These are phyloP conservation scores for Calyptomena viridis DNA, from an alignment of 2,113 vertebrate genomes.

Conservation along the genomic window DNA sequence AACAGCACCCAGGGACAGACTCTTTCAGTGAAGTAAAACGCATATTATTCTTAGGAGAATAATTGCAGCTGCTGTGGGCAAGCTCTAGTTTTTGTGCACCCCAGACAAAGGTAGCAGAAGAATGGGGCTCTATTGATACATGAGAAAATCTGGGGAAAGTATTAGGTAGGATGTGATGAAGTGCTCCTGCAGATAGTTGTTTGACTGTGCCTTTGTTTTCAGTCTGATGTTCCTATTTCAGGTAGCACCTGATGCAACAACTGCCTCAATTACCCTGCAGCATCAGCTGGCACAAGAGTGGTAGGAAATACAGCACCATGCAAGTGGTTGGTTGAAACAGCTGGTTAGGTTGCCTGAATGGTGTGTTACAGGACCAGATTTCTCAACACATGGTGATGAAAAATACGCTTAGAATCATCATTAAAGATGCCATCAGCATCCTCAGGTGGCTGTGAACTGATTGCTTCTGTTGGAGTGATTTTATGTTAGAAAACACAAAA, in stretches of 20 bases:
- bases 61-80: not conserved
- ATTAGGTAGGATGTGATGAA: not conserved
- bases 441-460: not conserved
- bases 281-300: not conserved
- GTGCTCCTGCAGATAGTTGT: not conserved
- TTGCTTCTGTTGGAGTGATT: not conserved
- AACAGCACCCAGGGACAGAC: not conserved
- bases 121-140: not conserved
- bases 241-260: not conserved
- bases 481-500: not conserved
- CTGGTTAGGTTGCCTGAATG: not conserved
- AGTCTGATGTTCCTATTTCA: not conserved
- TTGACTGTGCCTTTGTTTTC: not conserved
- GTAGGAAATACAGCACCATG: not conserved
- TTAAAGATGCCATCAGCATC: not conserved
- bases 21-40: not conserved
- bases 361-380: not conserved
- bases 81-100: not conserved
- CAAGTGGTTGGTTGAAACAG: not conserved
- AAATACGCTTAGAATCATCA: not conserved
- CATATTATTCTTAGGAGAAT: constrained; percentile 7
- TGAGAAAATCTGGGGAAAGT: not conserved
- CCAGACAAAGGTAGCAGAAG: not conserved
- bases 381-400: not conserved
- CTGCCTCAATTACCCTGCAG: not conserved